Evolutionary conservation across 2,888 invertebrate genomes (phyloP).

Genomic region (Nasonia oneida): DNA sequence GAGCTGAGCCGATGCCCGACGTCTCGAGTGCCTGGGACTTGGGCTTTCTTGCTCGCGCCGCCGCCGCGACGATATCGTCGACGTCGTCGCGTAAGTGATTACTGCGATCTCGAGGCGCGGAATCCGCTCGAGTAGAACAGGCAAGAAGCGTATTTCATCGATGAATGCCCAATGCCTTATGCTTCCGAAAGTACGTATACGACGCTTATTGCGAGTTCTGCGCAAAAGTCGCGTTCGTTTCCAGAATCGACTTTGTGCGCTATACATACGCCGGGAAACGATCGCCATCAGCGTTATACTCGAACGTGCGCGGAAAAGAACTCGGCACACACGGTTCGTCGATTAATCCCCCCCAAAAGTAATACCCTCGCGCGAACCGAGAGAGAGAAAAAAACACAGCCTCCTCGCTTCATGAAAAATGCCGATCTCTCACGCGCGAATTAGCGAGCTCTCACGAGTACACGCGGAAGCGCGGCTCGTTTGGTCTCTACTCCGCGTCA

Average conservation of each 20-base stretch:
- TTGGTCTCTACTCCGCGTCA: constrained; percentile 14
- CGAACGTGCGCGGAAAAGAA: neutral
- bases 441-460: constrained; percentile 28
- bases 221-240: no score
- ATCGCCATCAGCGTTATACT: neutral
- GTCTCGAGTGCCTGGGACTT: constrained; percentile 42
- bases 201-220: neutral
- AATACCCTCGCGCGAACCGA: neutral
- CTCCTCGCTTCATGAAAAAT: constrained; percentile 42
- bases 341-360: constrained; percentile 34
- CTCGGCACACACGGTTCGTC: neutral
- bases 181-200: neutral
- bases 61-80: constrained; percentile 27
- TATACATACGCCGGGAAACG: no score
- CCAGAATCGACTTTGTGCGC: no score
- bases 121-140: constrained; percentile 12
- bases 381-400: neutral
- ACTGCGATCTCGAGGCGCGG: constrained; percentile 36
- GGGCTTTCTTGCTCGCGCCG: constrained; percentile 4
- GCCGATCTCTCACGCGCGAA: constrained; percentile 52
- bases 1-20: constrained; percentile 32
- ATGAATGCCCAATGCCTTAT: constrained; percentile 6
- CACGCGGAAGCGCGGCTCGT: constrained; percentile 1
- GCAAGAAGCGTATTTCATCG: constrained; percentile 45
- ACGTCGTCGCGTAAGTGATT: constrained; percentile 56